Conservation (phyloP, 2,888 invertebrate genomes). For the Itoplectis maculator region DNA sequence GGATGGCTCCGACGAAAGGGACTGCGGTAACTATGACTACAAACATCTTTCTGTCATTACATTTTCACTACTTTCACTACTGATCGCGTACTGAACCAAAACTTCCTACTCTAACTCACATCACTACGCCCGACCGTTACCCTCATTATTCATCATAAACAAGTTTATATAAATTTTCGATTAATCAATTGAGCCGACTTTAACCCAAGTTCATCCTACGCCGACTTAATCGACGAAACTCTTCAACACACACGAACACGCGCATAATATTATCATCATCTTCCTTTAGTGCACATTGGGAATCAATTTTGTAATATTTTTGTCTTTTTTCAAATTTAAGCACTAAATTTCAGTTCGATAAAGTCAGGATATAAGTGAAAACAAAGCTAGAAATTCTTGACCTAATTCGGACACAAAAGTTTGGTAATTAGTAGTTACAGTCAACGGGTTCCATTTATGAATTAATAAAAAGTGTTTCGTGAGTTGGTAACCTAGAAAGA, state of each 20-base stretch:
- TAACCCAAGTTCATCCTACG: slow-evolving; percentile 7
- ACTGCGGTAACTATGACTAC: slow-evolving; percentile 85
- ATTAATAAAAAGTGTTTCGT: neutral
- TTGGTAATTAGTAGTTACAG: neutral
- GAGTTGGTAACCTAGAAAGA: neutral
- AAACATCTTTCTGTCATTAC: slow-evolving; percentile 47
- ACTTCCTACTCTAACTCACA: slow-evolving; percentile 22
- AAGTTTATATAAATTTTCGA: slow-evolving; percentile 17
- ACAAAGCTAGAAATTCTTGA: neutral
- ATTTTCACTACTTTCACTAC: slow-evolving; percentile 35
- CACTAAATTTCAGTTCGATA: neutral
- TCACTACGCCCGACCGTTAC: slow-evolving; percentile 12
- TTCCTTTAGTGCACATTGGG: neutral
- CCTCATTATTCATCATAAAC: slow-evolving; percentile 5
- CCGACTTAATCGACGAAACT: slow-evolving; percentile 17
- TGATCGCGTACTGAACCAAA: slow-evolving; percentile 9
- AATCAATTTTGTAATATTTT: neutral
- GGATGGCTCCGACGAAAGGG: slow-evolving; percentile 86
- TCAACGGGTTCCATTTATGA: neutral
- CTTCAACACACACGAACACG: slow-evolving; percentile 45
- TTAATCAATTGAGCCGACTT: slow-evolving; percentile 3
- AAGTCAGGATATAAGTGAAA: neutral
- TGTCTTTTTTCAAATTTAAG: neutral
- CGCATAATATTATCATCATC: slow-evolving; percentile 17
- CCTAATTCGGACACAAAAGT: neutral